A percentile compares a stretch with the other conserved stretches of the same genome.
Evolutionary conservation across 2,888 invertebrate species (phyloP).

Genomic region (Perdita meconis): DNA sequence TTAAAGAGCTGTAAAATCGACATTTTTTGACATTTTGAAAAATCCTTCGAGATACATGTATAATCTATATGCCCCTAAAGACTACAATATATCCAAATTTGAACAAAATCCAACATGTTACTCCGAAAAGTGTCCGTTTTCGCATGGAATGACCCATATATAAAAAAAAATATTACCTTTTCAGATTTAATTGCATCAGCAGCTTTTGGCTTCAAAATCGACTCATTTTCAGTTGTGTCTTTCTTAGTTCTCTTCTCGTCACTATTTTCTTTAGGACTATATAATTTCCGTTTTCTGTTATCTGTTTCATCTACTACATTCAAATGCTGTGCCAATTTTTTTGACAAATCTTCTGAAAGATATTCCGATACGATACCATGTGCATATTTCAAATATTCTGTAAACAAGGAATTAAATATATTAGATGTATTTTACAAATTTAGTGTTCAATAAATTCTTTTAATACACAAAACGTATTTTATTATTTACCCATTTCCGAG

Average conservation of each 20-base stretch:
- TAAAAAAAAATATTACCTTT: slow-evolving; percentile 73
- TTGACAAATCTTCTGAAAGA: slow-evolving; percentile 88
- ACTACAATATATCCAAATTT: too few species aligned
- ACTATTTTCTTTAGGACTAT: slow-evolving; percentile 75
- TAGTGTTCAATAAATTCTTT: neutral
- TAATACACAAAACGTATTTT: neutral
- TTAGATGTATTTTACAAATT: neutral
- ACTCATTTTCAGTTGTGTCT: slow-evolving; percentile 83
- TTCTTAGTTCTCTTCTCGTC: slow-evolving; percentile 81
- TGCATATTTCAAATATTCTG: slow-evolving; percentile 90
- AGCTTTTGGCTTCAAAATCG: slow-evolving; percentile 82
- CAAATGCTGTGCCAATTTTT: slow-evolving; percentile 87
- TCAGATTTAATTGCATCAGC: slow-evolving; percentile 80
- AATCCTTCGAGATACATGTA: too few species aligned
- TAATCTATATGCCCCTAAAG: too few species aligned
- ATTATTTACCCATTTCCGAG: slow-evolving; percentile 85
- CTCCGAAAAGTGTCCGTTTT: too few species aligned
- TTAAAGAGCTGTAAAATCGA: too few species aligned
- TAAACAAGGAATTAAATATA: slow-evolving; percentile 68
- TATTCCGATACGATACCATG: slow-evolving; percentile 93
- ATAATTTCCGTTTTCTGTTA: slow-evolving; percentile 79
- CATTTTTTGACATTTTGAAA: too few species aligned
- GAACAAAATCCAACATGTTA: too few species aligned
- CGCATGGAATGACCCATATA: too few species aligned
- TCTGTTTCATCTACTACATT: slow-evolving; percentile 87